These are phyloP conservation scores for Aix galericulata DNA, from an alignment of 2,113 vertebrate species.

Conservation along the genomic window DNA sequence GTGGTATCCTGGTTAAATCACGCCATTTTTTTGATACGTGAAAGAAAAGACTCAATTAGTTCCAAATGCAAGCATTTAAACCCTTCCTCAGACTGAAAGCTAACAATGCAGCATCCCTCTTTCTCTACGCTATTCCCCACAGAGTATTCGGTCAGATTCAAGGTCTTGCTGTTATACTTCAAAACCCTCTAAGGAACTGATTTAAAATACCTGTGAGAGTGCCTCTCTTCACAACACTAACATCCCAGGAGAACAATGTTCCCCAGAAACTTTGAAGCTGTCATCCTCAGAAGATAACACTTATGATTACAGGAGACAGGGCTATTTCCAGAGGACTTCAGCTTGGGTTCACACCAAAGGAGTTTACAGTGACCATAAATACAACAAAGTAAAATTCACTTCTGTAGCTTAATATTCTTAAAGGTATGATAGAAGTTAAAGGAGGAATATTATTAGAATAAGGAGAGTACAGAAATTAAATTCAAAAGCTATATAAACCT, in stretches of 20 bases:
- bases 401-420: neutral
- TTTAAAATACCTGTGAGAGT: neutral
- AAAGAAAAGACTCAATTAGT: neutral
- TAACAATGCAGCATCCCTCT: neutral
- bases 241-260: neutral
- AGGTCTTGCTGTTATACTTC: neutral
- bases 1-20: neutral
- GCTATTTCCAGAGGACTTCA: neutral
- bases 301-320: neutral
- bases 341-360: neutral
- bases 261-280: conserved; percentile 14
- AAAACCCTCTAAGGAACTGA: neutral
- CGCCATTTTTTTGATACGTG: fast-evolving
- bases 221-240: neutral
- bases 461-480: neutral
- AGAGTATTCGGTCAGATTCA: neutral
- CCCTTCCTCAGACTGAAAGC: neutral
- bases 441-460: neutral
- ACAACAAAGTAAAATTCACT: neutral
- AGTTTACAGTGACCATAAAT: neutral
- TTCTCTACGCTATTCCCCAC: neutral
- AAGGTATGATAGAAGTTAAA: neutral
- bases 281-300: conserved; percentile 22
- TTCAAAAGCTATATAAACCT: neutral
- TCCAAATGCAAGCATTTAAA: neutral